A percentile compares a stretch with the other conserved stretches of the same genome.
These are phyloP conservation scores for Stichodactyla mertensii DNA, from an alignment of 64 coral and sea anemone genomes.

Conservation along the genomic window DNA sequence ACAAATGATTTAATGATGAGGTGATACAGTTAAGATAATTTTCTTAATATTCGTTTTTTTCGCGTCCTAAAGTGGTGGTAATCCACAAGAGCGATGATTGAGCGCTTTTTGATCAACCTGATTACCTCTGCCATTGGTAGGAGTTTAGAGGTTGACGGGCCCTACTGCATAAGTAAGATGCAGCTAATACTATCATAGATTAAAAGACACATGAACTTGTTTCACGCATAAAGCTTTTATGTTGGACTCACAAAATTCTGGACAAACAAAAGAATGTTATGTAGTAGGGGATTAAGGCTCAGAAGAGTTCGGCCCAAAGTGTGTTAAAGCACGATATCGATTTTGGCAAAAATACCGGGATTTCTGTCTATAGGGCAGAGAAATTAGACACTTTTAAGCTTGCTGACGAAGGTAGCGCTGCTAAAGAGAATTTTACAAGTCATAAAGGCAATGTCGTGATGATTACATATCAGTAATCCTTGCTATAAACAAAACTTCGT, in stretches of 20 bases:
- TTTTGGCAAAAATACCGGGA: neutral
- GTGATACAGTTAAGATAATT: neutral
- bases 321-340: neutral
- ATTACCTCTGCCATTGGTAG: neutral
- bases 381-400: too few relatives aligned
- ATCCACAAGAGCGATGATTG: neutral
- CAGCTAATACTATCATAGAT: neutral
- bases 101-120: neutral
- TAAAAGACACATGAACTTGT: neutral
- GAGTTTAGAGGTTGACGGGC: neutral
- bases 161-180: neutral
- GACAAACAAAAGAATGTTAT: neutral
- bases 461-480: neutral
- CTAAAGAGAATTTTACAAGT: neutral
- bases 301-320: neutral
- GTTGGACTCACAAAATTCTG: neutral
- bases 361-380: neutral
- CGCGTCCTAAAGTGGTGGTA: neutral
- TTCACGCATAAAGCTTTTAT: neutral
- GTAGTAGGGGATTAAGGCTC: neutral
- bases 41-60: neutral
- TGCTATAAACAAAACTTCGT: neutral
- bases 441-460: neutral
- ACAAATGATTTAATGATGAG: constrained; percentile 10
- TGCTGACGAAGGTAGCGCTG: neutral